Percentiles rank a stretch among this genome's conserved stretches.
Evolutionary conservation across 2,888 invertebrate genomes (phyloP).

Genomic region (Volucella zonaria): DNA sequence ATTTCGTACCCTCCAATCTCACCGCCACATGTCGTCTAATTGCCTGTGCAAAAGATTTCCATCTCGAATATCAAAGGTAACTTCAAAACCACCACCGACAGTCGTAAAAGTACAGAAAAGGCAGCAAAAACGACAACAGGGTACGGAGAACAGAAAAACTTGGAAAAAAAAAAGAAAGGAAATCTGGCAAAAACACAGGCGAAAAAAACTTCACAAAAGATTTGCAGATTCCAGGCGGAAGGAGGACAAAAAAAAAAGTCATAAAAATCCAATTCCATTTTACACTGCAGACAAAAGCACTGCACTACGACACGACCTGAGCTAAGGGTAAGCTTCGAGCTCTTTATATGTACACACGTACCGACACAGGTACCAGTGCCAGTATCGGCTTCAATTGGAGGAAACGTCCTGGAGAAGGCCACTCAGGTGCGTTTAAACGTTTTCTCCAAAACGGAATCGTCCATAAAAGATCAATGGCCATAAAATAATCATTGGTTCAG

Average conservation of each 20-base stretch:
- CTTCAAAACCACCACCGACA: constrained; percentile 47
- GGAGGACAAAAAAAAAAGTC: constrained; percentile 38
- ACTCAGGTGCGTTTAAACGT: constrained; percentile 74
- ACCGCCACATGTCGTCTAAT: constrained; percentile 55
- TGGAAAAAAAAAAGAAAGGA: constrained; percentile 30
- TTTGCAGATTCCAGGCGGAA: background rate
- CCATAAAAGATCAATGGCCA: constrained; percentile 76
- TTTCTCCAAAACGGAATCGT: constrained; percentile 71
- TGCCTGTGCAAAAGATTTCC: constrained; percentile 56
- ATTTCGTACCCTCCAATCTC: constrained; percentile 30
- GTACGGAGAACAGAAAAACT: constrained; percentile 11
- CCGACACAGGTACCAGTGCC: too few relatives aligned
- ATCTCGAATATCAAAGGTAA: constrained; percentile 65
- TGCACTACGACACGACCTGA: constrained; percentile 62
- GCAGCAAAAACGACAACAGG: constrained; percentile 12
- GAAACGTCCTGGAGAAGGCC: constrained; percentile 58
- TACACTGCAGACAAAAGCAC: constrained; percentile 69
- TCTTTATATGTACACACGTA: constrained; percentile 5
- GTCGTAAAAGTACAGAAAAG: constrained; percentile 46
- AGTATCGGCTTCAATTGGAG: constrained; percentile 16
- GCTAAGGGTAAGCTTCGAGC: constrained; percentile 20
- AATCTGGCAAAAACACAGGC: background rate
- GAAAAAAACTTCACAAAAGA: constrained; percentile 53
- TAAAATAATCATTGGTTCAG: constrained; percentile 75
- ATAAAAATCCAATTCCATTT: constrained; percentile 71